These are phyloP conservation scores for Desmodus rotundus DNA, from an alignment of 2,113 vertebrate species.

Conservation along the genomic window DNA sequence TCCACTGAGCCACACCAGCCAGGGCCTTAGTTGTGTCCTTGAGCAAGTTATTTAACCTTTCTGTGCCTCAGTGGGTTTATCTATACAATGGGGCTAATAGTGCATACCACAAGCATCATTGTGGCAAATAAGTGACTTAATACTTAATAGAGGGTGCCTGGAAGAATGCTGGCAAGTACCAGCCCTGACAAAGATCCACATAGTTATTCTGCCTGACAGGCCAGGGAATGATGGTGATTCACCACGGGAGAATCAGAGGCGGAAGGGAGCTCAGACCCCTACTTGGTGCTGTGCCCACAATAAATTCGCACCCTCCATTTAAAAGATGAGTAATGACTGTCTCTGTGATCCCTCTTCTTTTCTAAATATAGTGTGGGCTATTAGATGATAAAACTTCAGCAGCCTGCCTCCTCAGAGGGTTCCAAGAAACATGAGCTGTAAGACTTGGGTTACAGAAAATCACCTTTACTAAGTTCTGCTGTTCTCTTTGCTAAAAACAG, in stretches of 20 bases:
- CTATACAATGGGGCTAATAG: not conserved
- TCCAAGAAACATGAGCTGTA: slow-evolving; percentile 3
- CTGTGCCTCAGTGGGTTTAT: not conserved
- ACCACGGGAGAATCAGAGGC: not conserved
- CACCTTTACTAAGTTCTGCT: not conserved
- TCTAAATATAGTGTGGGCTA: slow-evolving; percentile 42
- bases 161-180: not conserved
- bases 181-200: not conserved
- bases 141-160: not conserved
- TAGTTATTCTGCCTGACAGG: not conserved
- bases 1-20: too few species aligned
- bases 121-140: not conserved
- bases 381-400: slow-evolving; percentile 26
- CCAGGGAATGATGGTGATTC: too few species aligned
- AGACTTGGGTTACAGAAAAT: slow-evolving; percentile 39
- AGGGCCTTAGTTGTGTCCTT: not conserved
- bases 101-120: not conserved
- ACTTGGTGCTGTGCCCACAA: not conserved
- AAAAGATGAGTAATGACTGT: not conserved
- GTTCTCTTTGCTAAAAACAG: not conserved
- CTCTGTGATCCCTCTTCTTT: not conserved
- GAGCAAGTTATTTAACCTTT: not conserved
- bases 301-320: not conserved
- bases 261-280: not conserved
- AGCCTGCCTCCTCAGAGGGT: not conserved